A percentile compares a stretch with the other conserved stretches of the same genome.
Evolutionary conservation across 2,113 vertebrate genomes (phyloP).

Genomic region (Microtus montanus): DNA sequence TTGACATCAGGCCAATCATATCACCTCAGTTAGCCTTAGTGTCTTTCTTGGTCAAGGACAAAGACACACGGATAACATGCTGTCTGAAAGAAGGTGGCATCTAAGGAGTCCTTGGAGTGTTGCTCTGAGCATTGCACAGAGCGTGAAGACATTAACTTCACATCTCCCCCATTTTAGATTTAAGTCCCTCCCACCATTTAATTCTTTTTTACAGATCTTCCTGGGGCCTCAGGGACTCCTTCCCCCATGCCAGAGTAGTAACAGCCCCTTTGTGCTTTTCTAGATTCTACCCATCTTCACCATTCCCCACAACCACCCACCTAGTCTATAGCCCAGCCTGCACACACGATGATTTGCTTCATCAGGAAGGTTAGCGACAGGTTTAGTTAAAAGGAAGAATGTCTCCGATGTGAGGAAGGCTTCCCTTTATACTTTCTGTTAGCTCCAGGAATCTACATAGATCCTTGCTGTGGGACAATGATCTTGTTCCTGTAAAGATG

Average conservation of each 20-base stretch:
- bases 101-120: not conserved
- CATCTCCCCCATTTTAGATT: rapidly evolving
- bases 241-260: not conserved
- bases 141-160: not conserved
- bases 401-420: not conserved
- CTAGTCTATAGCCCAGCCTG: not conserved
- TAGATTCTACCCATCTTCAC: not conserved
- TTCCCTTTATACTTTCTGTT: not conserved
- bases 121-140: not conserved
- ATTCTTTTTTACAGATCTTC: rapidly evolving
- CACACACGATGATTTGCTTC: not conserved
- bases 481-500: too few relatives aligned
- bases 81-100: not conserved
- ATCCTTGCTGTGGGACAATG: too few relatives aligned
- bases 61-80: not conserved
- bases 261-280: not conserved
- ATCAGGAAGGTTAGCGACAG: not conserved
- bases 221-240: too few relatives aligned
- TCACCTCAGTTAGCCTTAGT: not conserved
- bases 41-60: not conserved
- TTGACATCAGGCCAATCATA: not conserved
- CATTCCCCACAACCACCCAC: not conserved
- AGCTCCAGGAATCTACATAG: not conserved
- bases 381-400: not conserved
- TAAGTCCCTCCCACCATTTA: not conserved